Evolutionary conservation across 2,888 invertebrate genomes (phyloP).

Genomic region (Scaptomyza reducta): DNA sequence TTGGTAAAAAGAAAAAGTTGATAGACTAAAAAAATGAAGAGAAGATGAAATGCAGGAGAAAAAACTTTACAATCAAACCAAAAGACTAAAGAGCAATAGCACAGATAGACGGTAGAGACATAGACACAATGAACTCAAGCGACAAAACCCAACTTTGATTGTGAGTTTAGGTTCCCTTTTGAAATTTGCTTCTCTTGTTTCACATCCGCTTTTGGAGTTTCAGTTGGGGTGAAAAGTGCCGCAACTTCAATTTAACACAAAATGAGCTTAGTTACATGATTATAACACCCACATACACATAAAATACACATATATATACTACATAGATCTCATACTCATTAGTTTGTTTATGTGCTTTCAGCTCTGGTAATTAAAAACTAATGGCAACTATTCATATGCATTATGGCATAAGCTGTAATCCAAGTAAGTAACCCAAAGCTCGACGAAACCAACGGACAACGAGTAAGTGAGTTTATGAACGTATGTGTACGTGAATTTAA

Average conservation of each 20-base stretch:
- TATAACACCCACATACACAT: conserved; percentile 20
- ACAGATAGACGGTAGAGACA: conserved; percentile 13
- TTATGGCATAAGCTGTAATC: conserved; percentile 42
- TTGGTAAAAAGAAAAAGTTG: conserved; percentile 10
- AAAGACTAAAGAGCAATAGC: conserved; percentile 22
- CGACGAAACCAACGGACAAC: neutral
- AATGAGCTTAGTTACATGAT: conserved; percentile 51
- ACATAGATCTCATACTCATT: conserved; percentile 1
- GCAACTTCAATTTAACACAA: conserved; percentile 46
- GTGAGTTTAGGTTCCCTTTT: conserved; percentile 25
- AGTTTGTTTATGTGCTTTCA: conserved; percentile 33
- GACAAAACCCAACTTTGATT: conserved; percentile 41
- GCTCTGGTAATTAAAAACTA: conserved; percentile 50
- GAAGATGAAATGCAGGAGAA: conserved; percentile 19
- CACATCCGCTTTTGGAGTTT: conserved; percentile 30
- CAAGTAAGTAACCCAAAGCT: conserved; percentile 52
- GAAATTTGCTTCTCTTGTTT: conserved; percentile 12
- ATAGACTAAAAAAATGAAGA: conserved; percentile 11
- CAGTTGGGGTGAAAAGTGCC: conserved; percentile 43
- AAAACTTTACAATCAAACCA: conserved; percentile 43
- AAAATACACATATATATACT: too few species aligned
- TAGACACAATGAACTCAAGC: conserved; percentile 26
- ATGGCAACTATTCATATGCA: conserved; percentile 58
- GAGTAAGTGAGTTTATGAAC: conserved; percentile 18
- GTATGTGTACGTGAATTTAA: conserved; percentile 7